Evolutionary conservation across 2,797 vertebrate genomes (phyloP).

Genomic region (Prionace glauca): DNA sequence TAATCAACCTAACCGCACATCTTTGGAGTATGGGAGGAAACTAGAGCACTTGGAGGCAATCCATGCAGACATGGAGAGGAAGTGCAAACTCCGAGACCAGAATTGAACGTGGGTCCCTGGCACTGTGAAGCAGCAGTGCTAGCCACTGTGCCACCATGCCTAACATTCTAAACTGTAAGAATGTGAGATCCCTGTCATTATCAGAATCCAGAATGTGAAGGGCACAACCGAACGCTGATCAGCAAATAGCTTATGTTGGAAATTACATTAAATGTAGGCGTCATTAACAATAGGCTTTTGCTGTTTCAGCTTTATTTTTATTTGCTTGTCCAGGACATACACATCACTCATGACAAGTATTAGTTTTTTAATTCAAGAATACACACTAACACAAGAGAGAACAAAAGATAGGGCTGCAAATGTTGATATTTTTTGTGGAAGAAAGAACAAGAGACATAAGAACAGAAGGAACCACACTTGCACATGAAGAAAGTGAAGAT

Average conservation of each 20-base stretch:
- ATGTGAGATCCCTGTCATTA: background rate
- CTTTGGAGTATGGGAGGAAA: no score
- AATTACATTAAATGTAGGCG: background rate
- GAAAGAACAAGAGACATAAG: background rate
- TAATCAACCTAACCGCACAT: no score
- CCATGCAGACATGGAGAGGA: no score
- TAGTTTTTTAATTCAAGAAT: background rate
- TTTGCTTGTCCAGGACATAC: background rate
- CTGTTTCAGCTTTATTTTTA: background rate
- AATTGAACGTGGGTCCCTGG: no score
- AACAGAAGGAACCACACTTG: background rate
- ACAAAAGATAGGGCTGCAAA: background rate
- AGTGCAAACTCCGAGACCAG: no score
- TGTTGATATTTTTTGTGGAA: background rate
- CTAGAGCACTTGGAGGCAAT: no score
- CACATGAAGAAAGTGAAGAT: background rate
- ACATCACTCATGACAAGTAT: no score
- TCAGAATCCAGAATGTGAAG: background rate
- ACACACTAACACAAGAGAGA: background rate
- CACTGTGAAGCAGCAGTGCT: no score
- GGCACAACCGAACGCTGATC: background rate
- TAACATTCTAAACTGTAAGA: background rate
- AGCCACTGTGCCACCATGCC: no score
- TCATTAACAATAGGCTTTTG: background rate
- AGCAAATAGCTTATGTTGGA: background rate